Conservation (phyloP, 2,888 invertebrate genomes). For the Cephus spinipes region DNA sequence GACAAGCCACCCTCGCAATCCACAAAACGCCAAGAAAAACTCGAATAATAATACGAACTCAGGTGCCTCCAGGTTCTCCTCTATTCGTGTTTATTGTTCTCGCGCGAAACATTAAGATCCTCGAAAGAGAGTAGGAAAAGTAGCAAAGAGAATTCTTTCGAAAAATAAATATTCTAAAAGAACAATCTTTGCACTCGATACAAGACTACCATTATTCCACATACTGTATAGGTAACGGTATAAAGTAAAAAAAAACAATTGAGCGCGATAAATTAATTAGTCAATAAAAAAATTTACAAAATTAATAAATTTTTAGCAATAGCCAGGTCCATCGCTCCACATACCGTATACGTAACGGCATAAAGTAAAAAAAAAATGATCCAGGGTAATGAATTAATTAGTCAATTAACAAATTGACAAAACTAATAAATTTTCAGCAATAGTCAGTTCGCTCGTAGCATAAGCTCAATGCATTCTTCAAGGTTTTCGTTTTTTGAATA, state of each 20-base stretch:
- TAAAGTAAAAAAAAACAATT: neutral
- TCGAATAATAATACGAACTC: slow-evolving; percentile 21
- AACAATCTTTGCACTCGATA: neutral
- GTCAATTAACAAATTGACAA: too few species aligned
- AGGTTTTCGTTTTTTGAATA: slow-evolving; percentile 38
- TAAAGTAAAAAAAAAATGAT: too few species aligned
- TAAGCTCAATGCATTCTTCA: slow-evolving; percentile 41
- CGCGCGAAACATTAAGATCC: slow-evolving; percentile 13
- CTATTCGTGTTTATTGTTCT: slow-evolving; percentile 7
- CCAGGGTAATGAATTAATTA: too few species aligned
- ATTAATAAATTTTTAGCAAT: too few species aligned
- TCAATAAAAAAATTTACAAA: neutral
- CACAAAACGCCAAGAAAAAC: slow-evolving; percentile 14
- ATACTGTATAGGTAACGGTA: too few species aligned
- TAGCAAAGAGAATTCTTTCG: slow-evolving; percentile 7
- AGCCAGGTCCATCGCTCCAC: neutral
- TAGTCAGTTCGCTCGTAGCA: slow-evolving; percentile 8
- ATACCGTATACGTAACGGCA: too few species aligned
- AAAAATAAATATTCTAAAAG: slow-evolving; percentile 6
- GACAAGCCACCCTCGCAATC: slow-evolving; percentile 9
- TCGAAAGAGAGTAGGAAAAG: slow-evolving; percentile 26
- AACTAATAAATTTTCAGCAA: too few species aligned
- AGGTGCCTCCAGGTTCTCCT: slow-evolving; percentile 24
- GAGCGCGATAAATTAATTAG: neutral
- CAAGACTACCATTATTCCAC: neutral